These are phyloP conservation scores for Drosophila merina DNA, from an alignment of 2,888 invertebrate species.

Conservation along the genomic window DNA sequence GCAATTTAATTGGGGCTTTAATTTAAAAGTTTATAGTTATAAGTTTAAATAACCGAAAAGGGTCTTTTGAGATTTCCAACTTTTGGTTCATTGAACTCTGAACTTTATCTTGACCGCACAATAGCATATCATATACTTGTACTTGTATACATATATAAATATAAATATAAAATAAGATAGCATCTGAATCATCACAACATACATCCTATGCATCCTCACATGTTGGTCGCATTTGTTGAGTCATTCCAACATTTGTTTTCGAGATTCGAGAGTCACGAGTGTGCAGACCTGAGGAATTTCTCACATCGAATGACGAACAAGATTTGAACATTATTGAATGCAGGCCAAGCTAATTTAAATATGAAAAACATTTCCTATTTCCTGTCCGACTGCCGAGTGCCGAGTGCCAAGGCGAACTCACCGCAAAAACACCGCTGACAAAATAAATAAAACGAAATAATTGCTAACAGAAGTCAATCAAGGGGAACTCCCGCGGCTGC, in stretches of 20 bases:
- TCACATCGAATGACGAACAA: slow-evolving; percentile 28
- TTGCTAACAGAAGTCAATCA: slow-evolving; percentile 51
- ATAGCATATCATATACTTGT: no score
- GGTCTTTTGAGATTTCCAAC: background rate
- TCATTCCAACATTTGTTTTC: slow-evolving; percentile 33
- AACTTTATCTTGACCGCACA: slow-evolving; percentile 6
- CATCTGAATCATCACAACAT: slow-evolving; percentile 21
- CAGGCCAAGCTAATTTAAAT: slow-evolving; percentile 67
- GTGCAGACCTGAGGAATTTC: slow-evolving; percentile 30
- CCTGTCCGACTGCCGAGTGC: slow-evolving; percentile 51
- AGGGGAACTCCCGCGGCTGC: slow-evolving; percentile 29
- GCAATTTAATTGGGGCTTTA: background rate
- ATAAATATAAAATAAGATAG: background rate
- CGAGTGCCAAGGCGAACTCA: slow-evolving; percentile 23
- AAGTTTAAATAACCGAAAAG: background rate
- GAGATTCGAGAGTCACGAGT: slow-evolving; percentile 27
- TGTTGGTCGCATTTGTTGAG: slow-evolving; percentile 29
- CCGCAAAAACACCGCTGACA: slow-evolving; percentile 3
- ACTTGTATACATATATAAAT: no score
- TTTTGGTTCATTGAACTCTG: slow-evolving; percentile 23
- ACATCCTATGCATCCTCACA: slow-evolving; percentile 19
- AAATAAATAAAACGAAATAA: slow-evolving; percentile 33
- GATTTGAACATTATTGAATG: slow-evolving; percentile 19
- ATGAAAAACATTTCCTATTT: slow-evolving; percentile 77
- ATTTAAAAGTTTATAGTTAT: background rate